phyloP scores from a whole-genome alignment of 2,797 vertebrate genomes.

The Cirrhinus mrigala region DNA sequence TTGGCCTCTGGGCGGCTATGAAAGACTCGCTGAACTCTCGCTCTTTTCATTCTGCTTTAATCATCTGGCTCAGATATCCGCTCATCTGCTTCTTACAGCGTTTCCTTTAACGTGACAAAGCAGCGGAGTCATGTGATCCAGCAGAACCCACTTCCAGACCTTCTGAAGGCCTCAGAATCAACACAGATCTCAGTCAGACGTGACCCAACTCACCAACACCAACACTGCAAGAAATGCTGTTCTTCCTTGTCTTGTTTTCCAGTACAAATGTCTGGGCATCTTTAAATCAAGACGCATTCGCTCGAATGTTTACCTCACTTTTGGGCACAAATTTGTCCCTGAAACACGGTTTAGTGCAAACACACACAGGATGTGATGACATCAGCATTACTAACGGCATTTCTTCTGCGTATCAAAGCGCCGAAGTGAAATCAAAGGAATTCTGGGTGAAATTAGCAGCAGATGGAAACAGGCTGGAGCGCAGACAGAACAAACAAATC shows the following conservation, averaged over 20 bases:
- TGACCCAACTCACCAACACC: no score
- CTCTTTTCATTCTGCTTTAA: conserved; percentile 45
- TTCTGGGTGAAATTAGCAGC: background rate
- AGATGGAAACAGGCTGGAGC: background rate
- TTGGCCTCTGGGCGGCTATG: background rate
- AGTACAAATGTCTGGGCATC: background rate
- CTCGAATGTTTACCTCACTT: background rate
- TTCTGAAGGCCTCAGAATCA: no score
- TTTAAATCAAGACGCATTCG: background rate
- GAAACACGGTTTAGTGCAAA: background rate
- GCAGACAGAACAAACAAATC: background rate
- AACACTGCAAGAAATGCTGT: background rate
- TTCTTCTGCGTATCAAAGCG: background rate
- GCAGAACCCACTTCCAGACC: background rate
- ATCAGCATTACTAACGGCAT: background rate
- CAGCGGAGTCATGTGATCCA: background rate
- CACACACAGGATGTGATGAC: background rate
- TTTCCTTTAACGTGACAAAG: background rate
- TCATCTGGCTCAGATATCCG: conserved; percentile 32
- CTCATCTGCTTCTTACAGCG: background rate
- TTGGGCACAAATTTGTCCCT: background rate
- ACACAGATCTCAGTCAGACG: no score
- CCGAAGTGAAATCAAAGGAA: conserved; percentile 12
- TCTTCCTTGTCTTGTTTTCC: background rate
- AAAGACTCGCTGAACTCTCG: conserved; percentile 25